Percentiles rank a stretch among this genome's conserved stretches.
These are phyloP conservation scores for Jacana jacana DNA, from an alignment of 2,113 vertebrate genomes.

Conservation along the genomic window DNA sequence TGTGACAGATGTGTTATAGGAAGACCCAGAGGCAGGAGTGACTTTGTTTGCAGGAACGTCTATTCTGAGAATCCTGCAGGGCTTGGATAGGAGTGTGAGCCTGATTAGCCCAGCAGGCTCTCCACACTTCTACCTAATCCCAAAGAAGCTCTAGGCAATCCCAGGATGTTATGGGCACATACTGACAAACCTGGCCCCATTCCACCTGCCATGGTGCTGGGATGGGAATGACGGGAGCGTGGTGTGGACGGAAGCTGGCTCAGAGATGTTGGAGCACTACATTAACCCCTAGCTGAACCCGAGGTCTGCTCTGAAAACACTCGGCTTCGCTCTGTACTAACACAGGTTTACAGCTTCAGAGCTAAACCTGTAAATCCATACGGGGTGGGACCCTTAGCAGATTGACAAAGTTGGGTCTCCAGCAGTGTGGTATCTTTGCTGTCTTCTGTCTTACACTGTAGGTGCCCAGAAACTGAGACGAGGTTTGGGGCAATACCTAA, in stretches of 20 bases:
- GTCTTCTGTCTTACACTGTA: neutral
- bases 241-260: neutral
- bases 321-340: neutral
- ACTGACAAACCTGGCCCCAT: neutral
- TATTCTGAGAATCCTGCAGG: neutral
- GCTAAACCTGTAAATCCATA: neutral
- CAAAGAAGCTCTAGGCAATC: neutral
- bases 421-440: neutral
- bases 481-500: neutral
- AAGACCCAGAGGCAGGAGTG: neutral
- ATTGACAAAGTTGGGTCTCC: neutral
- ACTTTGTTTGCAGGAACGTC: neutral
- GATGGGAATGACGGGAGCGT: neutral
- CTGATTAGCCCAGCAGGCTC: neutral
- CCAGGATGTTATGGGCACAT: neutral
- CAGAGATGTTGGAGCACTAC: neutral
- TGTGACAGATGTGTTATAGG: neutral
- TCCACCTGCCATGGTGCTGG: neutral
- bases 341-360: neutral
- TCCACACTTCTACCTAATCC: neutral
- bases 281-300: neutral
- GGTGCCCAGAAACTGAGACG: neutral
- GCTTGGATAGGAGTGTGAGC: neutral
- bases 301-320: neutral
- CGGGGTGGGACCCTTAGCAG: rapidly evolving